Evolutionary conservation across 2,888 invertebrate genomes (phyloP).

Genomic region (Nymphalis c-album): DNA sequence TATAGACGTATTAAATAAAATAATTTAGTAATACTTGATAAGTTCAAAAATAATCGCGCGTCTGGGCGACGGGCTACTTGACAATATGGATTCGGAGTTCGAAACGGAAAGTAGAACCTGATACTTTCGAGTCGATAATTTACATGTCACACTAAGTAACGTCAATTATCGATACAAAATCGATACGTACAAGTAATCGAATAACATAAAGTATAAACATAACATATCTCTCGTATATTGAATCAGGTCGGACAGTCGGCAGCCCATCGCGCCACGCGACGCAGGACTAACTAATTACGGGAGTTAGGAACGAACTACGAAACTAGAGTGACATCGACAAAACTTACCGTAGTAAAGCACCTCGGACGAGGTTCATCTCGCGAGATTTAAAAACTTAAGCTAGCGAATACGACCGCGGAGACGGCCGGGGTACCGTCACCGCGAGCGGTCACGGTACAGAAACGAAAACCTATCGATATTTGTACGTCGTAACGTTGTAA

Average conservation of each 20-base stretch:
- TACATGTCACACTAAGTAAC: background rate
- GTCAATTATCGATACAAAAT: background rate
- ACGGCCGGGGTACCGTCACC: slow-evolving; percentile 57
- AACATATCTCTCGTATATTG: too few species aligned
- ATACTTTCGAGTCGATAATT: too few species aligned
- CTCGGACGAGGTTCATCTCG: slow-evolving; percentile 31
- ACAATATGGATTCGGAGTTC: background rate
- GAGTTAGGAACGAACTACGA: slow-evolving; percentile 34
- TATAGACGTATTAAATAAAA: slow-evolving; percentile 13
- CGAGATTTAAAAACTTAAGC: slow-evolving; percentile 36
- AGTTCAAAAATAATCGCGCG: slow-evolving; percentile 27
- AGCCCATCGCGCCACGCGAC: slow-evolving; percentile 38
- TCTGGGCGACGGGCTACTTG: background rate
- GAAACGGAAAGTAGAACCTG: background rate
- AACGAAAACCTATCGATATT: too few species aligned
- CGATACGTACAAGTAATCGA: too few species aligned
- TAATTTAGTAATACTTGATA: slow-evolving; percentile 15
- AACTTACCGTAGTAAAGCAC: slow-evolving; percentile 37
- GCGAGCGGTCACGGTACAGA: too few species aligned
- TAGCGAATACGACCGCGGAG: slow-evolving; percentile 22
- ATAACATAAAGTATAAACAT: too few species aligned
- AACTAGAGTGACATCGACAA: slow-evolving; percentile 36
- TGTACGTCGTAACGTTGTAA: background rate
- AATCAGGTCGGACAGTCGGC: too few species aligned
- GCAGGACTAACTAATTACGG: slow-evolving; percentile 51